Conservation (phyloP, 2,888 invertebrate species). For the Branchellion lobata region DNA sequence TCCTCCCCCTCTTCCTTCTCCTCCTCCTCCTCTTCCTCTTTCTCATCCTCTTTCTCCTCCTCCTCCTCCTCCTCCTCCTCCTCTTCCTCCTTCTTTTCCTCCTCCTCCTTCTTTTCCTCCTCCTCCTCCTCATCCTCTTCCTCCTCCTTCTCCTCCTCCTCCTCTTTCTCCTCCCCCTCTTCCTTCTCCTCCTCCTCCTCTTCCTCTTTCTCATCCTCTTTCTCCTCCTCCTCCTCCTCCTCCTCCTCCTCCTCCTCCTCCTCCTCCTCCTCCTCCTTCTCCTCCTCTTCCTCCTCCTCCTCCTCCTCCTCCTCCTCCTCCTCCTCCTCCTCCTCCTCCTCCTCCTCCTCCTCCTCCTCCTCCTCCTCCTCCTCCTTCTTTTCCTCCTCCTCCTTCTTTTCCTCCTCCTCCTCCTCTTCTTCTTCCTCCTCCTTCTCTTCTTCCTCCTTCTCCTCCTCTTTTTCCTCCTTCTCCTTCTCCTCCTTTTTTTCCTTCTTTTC, state of each 20-base stretch:
- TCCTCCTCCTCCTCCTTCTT: constrained; percentile 10
- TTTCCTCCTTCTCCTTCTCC: background rate
- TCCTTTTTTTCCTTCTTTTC: background rate
- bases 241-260: background rate
- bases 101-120: constrained; percentile 20
- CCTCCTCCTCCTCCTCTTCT: no score
- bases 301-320: constrained; percentile 13
- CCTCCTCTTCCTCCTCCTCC: constrained; percentile 10
- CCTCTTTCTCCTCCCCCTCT: constrained; percentile 20
- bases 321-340: constrained; percentile 20
- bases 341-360: background rate
- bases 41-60: no score
- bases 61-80: constrained; percentile 14
- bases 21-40: constrained; percentile 26
- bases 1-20: background rate
- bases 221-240: constrained; percentile 22
- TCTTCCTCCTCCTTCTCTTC: background rate
- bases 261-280: background rate
- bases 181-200: no score
- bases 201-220: no score
- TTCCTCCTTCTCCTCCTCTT: background rate
- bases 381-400: no score
- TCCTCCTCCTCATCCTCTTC: no score
- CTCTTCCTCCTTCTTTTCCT: background rate
- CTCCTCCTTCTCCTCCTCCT: background rate